Percentiles rank a stretch among this genome's conserved stretches.
phyloP scores from a whole-genome alignment of 2,888 invertebrate species.

The Branchinecta sandiegonensis region DNA sequence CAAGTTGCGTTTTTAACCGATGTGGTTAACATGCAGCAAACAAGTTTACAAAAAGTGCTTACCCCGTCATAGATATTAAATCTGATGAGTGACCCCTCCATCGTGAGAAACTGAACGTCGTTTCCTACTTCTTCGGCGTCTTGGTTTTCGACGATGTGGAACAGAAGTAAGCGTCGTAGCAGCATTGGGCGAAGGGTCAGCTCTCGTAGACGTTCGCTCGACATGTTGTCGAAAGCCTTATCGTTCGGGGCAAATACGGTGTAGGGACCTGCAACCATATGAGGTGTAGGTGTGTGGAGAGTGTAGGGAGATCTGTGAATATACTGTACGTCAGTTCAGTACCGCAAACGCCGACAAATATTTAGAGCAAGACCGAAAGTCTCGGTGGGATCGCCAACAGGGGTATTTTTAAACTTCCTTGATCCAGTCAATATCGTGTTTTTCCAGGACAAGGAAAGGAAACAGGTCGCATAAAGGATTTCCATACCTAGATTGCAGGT shows the following conservation, averaged over 20 bases:
- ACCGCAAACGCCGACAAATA: too few relatives aligned
- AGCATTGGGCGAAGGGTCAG: constrained; percentile 15
- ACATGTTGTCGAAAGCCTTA: constrained; percentile 15
- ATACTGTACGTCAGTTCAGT: too few relatives aligned
- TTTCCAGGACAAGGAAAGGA: too few relatives aligned
- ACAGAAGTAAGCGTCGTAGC: constrained; percentile 12
- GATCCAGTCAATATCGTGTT: too few relatives aligned
- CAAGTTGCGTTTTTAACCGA: too few relatives aligned
- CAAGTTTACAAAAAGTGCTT: not conserved
- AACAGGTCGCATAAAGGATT: too few relatives aligned
- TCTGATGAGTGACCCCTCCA: constrained; percentile 10
- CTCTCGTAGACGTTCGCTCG: constrained; percentile 4
- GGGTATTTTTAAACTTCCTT: too few relatives aligned
- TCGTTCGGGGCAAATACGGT: constrained; percentile 19
- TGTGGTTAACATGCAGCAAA: not conserved
- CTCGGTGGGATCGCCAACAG: too few relatives aligned
- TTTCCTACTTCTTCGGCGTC: constrained; percentile 17
- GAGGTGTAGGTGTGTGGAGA: too few relatives aligned
- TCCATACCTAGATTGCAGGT: too few relatives aligned
- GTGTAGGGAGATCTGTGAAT: too few relatives aligned
- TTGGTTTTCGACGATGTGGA: constrained; percentile 18
- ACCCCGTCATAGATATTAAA: constrained; percentile 19
- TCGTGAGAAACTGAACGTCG: constrained; percentile 16
- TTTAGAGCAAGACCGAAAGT: too few relatives aligned
- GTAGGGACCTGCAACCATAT: constrained; percentile 14